phyloP scores from a whole-genome alignment of 1,140 invertebrate species.

The Bombus cullumanus region DNA sequence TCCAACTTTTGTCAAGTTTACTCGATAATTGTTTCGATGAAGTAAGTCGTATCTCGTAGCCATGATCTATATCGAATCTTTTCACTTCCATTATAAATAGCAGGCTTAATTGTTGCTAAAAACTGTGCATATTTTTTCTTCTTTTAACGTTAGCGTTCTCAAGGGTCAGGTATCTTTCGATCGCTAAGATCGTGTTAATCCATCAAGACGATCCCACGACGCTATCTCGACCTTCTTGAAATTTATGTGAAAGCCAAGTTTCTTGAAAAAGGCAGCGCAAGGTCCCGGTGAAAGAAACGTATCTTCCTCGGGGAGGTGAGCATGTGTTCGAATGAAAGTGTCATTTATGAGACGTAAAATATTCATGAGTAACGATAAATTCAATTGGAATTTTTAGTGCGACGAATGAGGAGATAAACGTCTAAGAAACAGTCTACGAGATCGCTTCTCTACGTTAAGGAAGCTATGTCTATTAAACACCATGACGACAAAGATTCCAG shows the following conservation, averaged over 20 bases:
- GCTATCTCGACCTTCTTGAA: background rate
- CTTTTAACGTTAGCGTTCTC: too few relatives aligned
- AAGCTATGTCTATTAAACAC: background rate
- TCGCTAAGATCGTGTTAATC: too few relatives aligned
- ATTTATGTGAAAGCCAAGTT: background rate
- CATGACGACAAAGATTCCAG: background rate
- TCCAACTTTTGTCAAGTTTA: background rate
- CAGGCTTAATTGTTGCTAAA: background rate
- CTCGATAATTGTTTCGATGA: constrained; percentile 1
- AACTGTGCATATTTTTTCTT: too few relatives aligned
- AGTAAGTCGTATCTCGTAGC: background rate
- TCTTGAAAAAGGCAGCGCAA: background rate
- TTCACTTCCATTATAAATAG: background rate
- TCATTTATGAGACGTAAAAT: background rate
- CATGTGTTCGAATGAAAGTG: background rate
- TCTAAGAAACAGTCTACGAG: background rate
- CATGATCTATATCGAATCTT: background rate
- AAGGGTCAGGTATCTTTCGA: too few relatives aligned
- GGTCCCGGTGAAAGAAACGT: background rate
- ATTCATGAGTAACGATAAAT: constrained; percentile 2
- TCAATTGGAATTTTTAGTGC: background rate
- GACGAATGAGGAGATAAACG: background rate
- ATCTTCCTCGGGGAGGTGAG: background rate
- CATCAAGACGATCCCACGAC: too few relatives aligned
- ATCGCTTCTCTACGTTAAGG: background rate